These are phyloP conservation scores for Ispidina picta DNA, from an alignment of 2,797 vertebrate species.

Conservation along the genomic window DNA sequence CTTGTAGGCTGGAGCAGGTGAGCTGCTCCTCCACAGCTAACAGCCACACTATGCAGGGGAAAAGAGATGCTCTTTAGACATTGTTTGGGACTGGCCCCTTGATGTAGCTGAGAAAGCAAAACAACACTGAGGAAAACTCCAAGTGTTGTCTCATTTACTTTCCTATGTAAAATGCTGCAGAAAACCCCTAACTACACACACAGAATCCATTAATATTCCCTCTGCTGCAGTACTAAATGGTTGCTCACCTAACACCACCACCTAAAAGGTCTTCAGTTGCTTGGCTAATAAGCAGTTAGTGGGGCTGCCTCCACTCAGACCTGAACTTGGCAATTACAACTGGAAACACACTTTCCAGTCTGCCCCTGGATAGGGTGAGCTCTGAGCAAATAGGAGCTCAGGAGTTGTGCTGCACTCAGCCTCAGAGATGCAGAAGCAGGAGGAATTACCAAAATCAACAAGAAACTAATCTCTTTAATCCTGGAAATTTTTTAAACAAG, in stretches of 20 bases:
- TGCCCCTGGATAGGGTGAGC: neutral
- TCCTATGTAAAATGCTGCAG: neutral
- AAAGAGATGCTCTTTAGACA: neutral
- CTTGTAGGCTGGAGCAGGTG: neutral
- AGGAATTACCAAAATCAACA: constrained; percentile 23
- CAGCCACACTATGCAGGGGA: neutral
- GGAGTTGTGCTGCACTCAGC: neutral
- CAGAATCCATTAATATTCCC: neutral
- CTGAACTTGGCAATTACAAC: neutral
- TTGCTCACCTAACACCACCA: neutral
- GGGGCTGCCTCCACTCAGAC: neutral
- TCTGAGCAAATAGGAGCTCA: neutral
- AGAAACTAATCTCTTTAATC: constrained; percentile 43
- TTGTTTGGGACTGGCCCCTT: neutral
- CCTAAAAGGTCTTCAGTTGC: neutral
- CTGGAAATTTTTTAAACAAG: constrained; percentile 37
- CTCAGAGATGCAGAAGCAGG: neutral
- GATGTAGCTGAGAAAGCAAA: neutral
- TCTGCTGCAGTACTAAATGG: neutral
- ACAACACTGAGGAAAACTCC: neutral
- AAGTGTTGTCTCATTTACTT: neutral
- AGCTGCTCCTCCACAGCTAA: neutral
- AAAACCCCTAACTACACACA: too few relatives aligned
- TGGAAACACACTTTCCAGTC: neutral
- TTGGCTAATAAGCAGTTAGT: neutral